A percentile compares a stretch with the other conserved stretches of the same genome.
Evolutionary conservation across 1,140 invertebrate genomes (phyloP).

Genomic region (Meloidogyne chitwoodi): DNA sequence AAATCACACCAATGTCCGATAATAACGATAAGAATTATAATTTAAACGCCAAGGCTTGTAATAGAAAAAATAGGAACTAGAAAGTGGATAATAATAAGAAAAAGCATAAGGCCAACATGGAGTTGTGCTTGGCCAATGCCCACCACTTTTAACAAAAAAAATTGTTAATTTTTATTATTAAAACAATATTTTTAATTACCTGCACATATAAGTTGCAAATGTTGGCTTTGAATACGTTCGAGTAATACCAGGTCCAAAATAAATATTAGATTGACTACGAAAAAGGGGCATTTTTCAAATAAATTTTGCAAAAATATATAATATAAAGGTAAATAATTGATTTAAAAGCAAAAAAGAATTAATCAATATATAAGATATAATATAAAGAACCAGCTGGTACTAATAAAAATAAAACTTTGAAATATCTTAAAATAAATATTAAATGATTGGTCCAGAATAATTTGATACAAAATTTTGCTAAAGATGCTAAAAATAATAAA

Average conservation of each 20-base stretch:
- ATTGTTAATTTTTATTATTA: neutral
- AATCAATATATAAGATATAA: neutral
- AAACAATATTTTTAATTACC: neutral
- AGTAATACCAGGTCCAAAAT: neutral
- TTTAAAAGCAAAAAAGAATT: neutral
- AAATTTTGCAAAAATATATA: neutral
- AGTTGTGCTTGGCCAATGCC: slow-evolving; percentile 14
- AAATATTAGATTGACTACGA: neutral
- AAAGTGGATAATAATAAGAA: slow-evolving; percentile 19
- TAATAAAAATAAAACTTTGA: neutral
- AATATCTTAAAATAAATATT: no score
- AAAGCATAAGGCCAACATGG: slow-evolving; percentile 16
- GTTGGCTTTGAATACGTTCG: slow-evolving; percentile 7
- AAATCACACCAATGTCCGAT: slow-evolving; percentile 2
- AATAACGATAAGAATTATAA: slow-evolving; percentile 9
- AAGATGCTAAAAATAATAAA: no score
- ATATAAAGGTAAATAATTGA: neutral
- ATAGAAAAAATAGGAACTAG: slow-evolving; percentile 17
- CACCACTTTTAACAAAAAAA: neutral
- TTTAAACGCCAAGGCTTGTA: slow-evolving; percentile 11
- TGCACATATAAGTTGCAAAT: slow-evolving; percentile 14
- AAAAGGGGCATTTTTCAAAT: neutral
- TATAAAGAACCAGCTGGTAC: neutral
- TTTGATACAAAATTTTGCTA: no score
- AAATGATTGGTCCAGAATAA: no score